These are phyloP conservation scores for Coreius guichenoti DNA, from an alignment of 2,797 vertebrate species.

Conservation along the genomic window DNA sequence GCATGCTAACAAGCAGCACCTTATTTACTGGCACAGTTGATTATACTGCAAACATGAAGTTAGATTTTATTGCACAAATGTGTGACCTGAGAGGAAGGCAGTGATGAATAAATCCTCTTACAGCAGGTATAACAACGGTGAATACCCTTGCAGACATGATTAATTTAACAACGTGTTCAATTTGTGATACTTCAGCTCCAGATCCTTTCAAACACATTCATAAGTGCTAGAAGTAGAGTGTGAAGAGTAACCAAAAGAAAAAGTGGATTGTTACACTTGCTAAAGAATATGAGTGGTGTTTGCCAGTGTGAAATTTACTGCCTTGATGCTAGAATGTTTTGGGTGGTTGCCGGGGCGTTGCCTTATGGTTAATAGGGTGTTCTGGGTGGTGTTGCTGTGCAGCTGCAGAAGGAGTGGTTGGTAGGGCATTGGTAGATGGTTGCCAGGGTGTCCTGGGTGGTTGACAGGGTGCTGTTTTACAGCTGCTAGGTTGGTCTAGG, in stretches of 20 bases:
- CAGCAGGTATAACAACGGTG: neutral
- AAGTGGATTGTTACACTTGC: too few relatives aligned
- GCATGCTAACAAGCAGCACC: constrained; percentile 43
- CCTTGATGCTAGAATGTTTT: neutral
- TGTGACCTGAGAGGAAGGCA: neutral
- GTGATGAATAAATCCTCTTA: neutral
- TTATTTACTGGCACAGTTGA: constrained; percentile 22
- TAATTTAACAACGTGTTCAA: constrained; percentile 3
- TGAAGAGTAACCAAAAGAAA: neutral
- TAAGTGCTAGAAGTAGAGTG: neutral
- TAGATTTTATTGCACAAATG: neutral
- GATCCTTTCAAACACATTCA: constrained; percentile 12
- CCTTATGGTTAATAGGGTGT: neutral
- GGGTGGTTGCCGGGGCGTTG: neutral
- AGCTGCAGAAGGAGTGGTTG: neutral
- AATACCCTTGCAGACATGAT: constrained; percentile 9
- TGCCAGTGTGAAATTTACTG: neutral
- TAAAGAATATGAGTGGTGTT: neutral
- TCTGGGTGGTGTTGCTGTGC: neutral
- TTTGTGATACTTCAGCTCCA: constrained; percentile 10
- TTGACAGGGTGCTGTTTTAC: neutral
- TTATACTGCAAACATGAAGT: constrained; percentile 15
- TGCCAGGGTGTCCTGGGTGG: neutral
- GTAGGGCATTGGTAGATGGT: neutral
- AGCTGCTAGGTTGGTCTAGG: neutral